Percentiles rank a stretch among this genome's conserved stretches.
phyloP scores from a whole-genome alignment of 1,140 invertebrate genomes.

The Drosophila bifasciata region DNA sequence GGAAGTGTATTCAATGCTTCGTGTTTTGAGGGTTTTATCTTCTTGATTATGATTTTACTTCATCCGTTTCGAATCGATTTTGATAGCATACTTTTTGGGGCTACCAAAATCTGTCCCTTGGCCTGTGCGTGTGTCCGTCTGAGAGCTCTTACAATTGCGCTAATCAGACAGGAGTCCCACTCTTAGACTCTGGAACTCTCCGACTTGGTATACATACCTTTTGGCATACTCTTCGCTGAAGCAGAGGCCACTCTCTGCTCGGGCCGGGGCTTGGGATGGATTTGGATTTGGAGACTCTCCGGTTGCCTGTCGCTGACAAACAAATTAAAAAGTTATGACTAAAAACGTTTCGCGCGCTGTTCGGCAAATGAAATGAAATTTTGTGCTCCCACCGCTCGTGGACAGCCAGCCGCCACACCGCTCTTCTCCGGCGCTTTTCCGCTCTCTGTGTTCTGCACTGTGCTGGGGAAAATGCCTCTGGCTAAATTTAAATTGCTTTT shows the following conservation, averaged over 20 bases:
- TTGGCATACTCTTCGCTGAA: background rate
- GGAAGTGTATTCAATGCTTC: too few species aligned
- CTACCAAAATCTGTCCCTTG: slow-evolving; percentile 26
- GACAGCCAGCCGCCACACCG: slow-evolving; percentile 1
- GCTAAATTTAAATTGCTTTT: slow-evolving; percentile 81
- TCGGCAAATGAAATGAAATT: slow-evolving; percentile 68
- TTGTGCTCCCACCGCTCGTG: slow-evolving; percentile 36
- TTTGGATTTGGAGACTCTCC: background rate
- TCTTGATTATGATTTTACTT: background rate
- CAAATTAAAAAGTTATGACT: slow-evolving; percentile 82
- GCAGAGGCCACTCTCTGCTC: background rate
- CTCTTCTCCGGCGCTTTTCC: background rate
- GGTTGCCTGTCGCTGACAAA: slow-evolving; percentile 68
- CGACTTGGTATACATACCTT: slow-evolving; percentile 4
- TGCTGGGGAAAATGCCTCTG: slow-evolving; percentile 46
- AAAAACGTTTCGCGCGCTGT: slow-evolving; percentile 57
- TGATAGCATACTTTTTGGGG: slow-evolving; percentile 58
- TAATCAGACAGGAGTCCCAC: slow-evolving; percentile 44
- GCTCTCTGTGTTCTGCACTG: slow-evolving; percentile 3
- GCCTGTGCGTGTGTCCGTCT: slow-evolving; percentile 11
- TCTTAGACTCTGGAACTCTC: background rate
- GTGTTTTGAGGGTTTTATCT: background rate
- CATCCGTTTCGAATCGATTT: slow-evolving; percentile 53
- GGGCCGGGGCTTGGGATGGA: background rate
- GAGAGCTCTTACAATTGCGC: slow-evolving; percentile 60